Evolutionary conservation across 1,140 invertebrate species (phyloP).

Genomic region (Battus philenor): DNA sequence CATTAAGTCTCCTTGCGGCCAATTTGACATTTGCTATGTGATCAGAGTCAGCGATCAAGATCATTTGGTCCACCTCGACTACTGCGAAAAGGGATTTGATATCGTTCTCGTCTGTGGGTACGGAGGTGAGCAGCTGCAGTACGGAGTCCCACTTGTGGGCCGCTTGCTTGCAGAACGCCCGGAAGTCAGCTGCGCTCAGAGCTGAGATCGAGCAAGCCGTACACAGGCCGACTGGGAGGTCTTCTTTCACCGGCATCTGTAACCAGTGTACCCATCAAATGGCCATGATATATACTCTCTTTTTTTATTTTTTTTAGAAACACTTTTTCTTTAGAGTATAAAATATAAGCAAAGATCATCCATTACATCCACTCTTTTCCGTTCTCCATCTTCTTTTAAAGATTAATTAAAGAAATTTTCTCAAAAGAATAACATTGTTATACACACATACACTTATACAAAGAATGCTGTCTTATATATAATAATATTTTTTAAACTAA

Average conservation of each 20-base stretch:
- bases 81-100: slow-evolving; percentile 28
- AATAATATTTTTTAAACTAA: too few species aligned
- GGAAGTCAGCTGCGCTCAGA: slow-evolving; percentile 42
- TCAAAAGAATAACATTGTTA: too few species aligned
- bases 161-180: slow-evolving; percentile 33
- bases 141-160: slow-evolving; percentile 34
- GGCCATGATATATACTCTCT: slow-evolving; percentile 26
- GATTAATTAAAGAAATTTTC: too few species aligned
- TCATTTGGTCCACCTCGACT: slow-evolving; percentile 30
- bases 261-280: slow-evolving; percentile 53
- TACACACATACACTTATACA: too few species aligned
- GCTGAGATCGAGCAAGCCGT: slow-evolving; percentile 35
- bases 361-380: too few species aligned
- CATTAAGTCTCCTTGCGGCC: slow-evolving; percentile 1
- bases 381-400: too few species aligned
- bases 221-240: slow-evolving; percentile 47
- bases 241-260: slow-evolving; percentile 46
- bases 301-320: background rate
- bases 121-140: slow-evolving; percentile 27
- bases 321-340: too few species aligned
- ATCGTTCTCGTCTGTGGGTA: slow-evolving; percentile 21
- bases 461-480: too few species aligned
- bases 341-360: background rate
- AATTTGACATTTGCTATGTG: slow-evolving; percentile 4
- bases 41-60: slow-evolving; percentile 21